These are phyloP conservation scores for Tethya wilhelma DNA, from an alignment of 37 sponge, comb jelly and placozoan species.

Conservation along the genomic window DNA sequence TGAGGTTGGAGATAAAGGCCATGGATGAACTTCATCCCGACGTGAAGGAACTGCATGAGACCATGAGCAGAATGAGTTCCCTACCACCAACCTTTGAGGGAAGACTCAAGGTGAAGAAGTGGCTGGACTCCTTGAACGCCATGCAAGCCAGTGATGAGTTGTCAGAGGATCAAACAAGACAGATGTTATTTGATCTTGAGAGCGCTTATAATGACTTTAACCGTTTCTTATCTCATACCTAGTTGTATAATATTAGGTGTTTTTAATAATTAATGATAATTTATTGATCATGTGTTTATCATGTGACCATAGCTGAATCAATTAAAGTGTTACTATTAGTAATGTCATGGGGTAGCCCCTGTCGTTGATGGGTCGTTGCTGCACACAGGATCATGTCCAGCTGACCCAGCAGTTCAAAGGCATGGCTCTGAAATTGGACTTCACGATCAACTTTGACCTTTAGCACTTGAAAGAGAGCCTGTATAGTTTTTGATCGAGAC, in stretches of 20 bases:
- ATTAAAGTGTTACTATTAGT: no score
- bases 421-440: constrained; percentile 63
- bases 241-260: neutral
- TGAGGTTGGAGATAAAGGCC: constrained; percentile 86
- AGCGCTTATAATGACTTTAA: constrained; percentile 89
- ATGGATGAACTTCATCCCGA: constrained; percentile 96
- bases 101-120: constrained; percentile 76
- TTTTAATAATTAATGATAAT: neutral
- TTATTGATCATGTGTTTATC: no score
- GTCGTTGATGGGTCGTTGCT: no score
- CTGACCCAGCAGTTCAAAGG: constrained; percentile 65
- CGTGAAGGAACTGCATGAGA: constrained; percentile 86
- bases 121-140: constrained; percentile 79
- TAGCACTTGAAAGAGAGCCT: constrained; percentile 40
- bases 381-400: constrained; percentile 68
- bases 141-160: constrained; percentile 94
- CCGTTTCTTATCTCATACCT: constrained; percentile 61
- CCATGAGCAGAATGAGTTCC: constrained; percentile 82
- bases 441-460: constrained; percentile 68
- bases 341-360: no score
- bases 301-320: no score
- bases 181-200: constrained; percentile 98
- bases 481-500: constrained; percentile 12
- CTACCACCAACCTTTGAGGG: constrained; percentile 83
- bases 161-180: constrained; percentile 87